Conservation (phyloP, 2,113 vertebrate genomes). For the Hippocampus guttulatus region DNA sequence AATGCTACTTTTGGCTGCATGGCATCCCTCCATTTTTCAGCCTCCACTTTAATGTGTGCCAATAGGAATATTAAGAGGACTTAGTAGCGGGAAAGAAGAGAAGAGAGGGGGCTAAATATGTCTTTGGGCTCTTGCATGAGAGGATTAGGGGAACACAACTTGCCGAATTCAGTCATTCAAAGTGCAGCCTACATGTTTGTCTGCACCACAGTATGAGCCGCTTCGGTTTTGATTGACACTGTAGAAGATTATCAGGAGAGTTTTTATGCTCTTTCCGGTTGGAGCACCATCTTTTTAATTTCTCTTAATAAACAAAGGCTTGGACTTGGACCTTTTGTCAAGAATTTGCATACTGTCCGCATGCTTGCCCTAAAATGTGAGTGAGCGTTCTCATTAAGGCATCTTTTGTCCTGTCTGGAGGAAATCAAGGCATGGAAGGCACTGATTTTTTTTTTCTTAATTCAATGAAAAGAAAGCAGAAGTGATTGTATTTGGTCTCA, state of each 20-base stretch:
- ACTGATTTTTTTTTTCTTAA: no score
- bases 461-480: no score
- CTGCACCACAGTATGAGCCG: background rate
- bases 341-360: background rate
- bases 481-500: no score
- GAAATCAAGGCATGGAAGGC: no score
- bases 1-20: slow-evolving; percentile 88
- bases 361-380: background rate
- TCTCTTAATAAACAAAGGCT: background rate
- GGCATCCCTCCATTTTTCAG: slow-evolving; percentile 79
- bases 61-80: slow-evolving; percentile 89
- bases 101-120: slow-evolving; percentile 25
- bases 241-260: background rate
- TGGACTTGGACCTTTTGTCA: background rate
- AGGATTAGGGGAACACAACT: slow-evolving; percentile 33
- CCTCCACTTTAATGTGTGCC: slow-evolving; percentile 79
- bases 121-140: slow-evolving; percentile 34
- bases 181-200: slow-evolving; percentile 26
- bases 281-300: background rate
- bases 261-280: background rate
- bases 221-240: background rate
- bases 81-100: slow-evolving; percentile 58
- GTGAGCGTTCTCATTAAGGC: background rate
- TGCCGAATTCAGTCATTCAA: slow-evolving; percentile 27
- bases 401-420: no score